Conservation (phyloP, 64 coral and sea anemone genomes). For the Porites lutea region DNA sequence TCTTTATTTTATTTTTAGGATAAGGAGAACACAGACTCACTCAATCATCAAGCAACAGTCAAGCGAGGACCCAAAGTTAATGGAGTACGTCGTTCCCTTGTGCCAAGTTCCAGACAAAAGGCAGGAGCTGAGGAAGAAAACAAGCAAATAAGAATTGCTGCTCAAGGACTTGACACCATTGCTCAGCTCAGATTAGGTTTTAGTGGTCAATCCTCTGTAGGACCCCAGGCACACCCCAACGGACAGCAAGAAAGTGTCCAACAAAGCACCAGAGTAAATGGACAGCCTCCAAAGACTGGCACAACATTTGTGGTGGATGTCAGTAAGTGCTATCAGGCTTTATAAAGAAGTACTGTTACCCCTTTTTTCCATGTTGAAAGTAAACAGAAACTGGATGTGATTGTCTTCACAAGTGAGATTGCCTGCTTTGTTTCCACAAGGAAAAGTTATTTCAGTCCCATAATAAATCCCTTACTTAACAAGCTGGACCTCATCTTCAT, state of each 20-base stretch:
- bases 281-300: slow-evolving; percentile 21
- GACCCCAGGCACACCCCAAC: background rate
- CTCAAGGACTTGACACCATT: background rate
- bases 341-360: background rate
- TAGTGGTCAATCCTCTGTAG: background rate
- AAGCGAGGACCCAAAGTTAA: slow-evolving; percentile 89
- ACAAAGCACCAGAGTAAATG: slow-evolving; percentile 7
- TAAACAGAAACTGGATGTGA: no score
- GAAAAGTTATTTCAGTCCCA: no score
- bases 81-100: slow-evolving; percentile 80
- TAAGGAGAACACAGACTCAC: slow-evolving; percentile 42
- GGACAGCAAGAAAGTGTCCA: background rate
- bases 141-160: slow-evolving; percentile 19
- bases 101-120: slow-evolving; percentile 40
- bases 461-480: no score
- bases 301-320: slow-evolving; percentile 58
- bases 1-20: slow-evolving; percentile 15
- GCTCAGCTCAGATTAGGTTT: background rate
- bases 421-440: no score
- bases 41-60: slow-evolving; percentile 27
- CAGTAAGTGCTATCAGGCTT: background rate
- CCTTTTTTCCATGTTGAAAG: no score
- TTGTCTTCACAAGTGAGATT: no score
- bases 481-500: no score
- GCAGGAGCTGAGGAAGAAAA: slow-evolving; percentile 41